Evolutionary conservation across 2,797 vertebrate species (phyloP).

Genomic region (Gymnoscopelus braueri): DNA sequence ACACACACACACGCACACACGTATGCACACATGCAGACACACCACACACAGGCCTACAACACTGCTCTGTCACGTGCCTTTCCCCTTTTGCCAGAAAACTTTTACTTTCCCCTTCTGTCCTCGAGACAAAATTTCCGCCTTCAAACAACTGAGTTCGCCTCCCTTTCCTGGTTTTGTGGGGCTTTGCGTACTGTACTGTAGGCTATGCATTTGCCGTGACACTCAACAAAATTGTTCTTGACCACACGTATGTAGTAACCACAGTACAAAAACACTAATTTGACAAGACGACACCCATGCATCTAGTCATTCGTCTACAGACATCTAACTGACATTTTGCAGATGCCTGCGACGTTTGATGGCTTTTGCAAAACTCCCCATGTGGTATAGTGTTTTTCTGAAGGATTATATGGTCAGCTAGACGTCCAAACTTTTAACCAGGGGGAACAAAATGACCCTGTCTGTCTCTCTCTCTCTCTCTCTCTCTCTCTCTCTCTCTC

Average conservation of each 20-base stretch:
- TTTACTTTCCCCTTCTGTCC: constrained; percentile 40
- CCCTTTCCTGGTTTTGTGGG: constrained; percentile 32
- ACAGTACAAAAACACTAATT: constrained; percentile 28
- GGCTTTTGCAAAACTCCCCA: constrained; percentile 33
- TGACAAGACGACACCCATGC: constrained; percentile 29
- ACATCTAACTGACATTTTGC: constrained; percentile 40
- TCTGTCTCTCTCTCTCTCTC: too few species aligned
- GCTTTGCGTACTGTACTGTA: constrained; percentile 12
- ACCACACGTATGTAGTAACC: constrained; percentile 4
- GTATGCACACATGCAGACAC: constrained; percentile 24
- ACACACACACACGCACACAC: constrained; percentile 25
- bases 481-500: too few species aligned
- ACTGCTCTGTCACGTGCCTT: constrained; percentile 55
- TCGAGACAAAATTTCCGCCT: constrained; percentile 53
- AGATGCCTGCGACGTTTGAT: constrained; percentile 29
- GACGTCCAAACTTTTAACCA: constrained; percentile 47
- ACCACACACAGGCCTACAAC: constrained; percentile 27
- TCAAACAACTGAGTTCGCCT: constrained; percentile 32
- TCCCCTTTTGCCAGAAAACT: constrained; percentile 37
- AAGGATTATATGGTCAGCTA: constrained; percentile 43
- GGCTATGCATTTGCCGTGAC: background rate
- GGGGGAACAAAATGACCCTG: constrained; percentile 44
- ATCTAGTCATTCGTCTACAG: constrained; percentile 37
- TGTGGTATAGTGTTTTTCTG: constrained; percentile 11
- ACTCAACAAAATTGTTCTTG: constrained; percentile 12